A percentile compares a stretch with the other conserved stretches of the same genome.
These are phyloP conservation scores for Molossus alvarezi DNA, from an alignment of 2,797 vertebrate genomes.

Conservation along the genomic window DNA sequence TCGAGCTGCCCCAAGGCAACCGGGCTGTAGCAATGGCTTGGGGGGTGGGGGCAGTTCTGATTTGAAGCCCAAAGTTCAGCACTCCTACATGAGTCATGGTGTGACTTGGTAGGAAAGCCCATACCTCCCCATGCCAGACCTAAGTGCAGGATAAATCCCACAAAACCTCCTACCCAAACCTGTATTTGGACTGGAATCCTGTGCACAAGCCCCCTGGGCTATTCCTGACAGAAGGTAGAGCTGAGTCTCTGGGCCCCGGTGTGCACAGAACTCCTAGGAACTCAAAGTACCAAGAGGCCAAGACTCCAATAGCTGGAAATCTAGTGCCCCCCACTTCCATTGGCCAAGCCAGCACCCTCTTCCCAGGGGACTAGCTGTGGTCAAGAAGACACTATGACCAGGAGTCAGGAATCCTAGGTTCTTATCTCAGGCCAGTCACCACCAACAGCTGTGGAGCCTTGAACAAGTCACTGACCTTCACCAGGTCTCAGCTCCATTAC, in stretches of 20 bases:
- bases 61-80: background rate
- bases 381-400: background rate
- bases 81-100: background rate
- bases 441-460: background rate
- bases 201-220: background rate
- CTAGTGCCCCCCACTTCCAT: background rate
- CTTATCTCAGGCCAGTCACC: background rate
- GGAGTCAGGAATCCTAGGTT: background rate
- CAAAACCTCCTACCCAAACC: background rate
- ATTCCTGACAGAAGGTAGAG: background rate
- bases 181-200: background rate
- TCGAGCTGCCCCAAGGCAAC: constrained; percentile 10
- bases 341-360: constrained; percentile 25
- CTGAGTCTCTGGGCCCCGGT: background rate
- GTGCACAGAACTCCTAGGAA: background rate
- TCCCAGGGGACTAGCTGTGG: background rate
- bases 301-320: background rate
- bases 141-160: constrained; percentile 40
- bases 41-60: background rate
- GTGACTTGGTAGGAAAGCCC: constrained; percentile 64
- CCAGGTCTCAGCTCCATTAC: constrained; percentile 19
- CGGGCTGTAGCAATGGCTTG: background rate
- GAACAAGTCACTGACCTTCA: background rate
- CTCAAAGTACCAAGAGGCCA: background rate
- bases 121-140: background rate